A percentile compares a stretch with the other conserved stretches of the same genome.
These are phyloP conservation scores for Bimastos eiseni DNA, from an alignment of 2,888 invertebrate species.

Conservation along the genomic window DNA sequence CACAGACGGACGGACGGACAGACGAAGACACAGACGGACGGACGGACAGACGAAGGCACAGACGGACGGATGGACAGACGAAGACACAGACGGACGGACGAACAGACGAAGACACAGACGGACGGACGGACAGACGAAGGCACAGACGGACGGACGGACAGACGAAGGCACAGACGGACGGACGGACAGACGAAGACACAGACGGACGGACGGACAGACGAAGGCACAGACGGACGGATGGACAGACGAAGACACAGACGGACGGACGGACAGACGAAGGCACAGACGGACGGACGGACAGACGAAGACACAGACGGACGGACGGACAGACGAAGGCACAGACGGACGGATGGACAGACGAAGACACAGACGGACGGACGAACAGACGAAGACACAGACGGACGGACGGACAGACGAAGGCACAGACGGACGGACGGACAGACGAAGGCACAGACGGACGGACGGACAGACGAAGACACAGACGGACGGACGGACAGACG, in stretches of 20 bases:
- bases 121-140: not conserved
- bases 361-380: not conserved
- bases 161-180: not conserved
- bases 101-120: no score
- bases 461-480: no score
- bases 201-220: not conserved
- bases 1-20: not conserved
- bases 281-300: not conserved
- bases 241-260: not conserved
- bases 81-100: not conserved
- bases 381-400: no score
- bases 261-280: not conserved
- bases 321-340: not conserved
- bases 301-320: not conserved
- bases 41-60: not conserved
- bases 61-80: not conserved
- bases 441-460: not conserved
- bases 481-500: not conserved
- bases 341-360: not conserved
- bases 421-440: not conserved
- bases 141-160: not conserved
- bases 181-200: no score
- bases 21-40: not conserved
- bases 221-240: not conserved
- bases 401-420: not conserved